phyloP scores from a whole-genome alignment of 1,140 invertebrate species.

The Oryctes rhinoceros region DNA sequence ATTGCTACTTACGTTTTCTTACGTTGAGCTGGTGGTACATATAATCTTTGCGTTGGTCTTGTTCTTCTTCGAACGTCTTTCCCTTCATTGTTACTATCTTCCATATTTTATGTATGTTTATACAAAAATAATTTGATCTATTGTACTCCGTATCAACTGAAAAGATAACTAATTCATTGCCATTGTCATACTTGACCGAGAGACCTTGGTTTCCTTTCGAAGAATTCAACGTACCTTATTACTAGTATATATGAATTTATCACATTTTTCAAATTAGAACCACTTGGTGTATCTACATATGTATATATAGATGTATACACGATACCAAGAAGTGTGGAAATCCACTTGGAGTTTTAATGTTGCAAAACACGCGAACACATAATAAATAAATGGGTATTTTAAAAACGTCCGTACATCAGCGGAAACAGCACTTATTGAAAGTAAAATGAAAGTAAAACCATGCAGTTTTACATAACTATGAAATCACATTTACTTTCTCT shows the following conservation, averaged over 20 bases:
- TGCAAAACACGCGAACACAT: conserved; percentile 4
- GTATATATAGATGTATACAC: neutral
- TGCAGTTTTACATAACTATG: conserved; percentile 43
- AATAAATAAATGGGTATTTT: conserved; percentile 25
- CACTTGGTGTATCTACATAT: neutral
- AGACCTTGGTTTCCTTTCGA: neutral
- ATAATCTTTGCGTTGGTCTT: conserved; percentile 42
- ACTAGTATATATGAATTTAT: neutral
- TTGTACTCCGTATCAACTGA: too few relatives aligned
- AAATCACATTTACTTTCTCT: conserved; percentile 44
- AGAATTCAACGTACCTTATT: neutral
- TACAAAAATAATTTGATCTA: neutral
- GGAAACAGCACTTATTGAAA: conserved; percentile 39
- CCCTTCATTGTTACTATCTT: neutral
- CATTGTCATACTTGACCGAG: too few relatives aligned
- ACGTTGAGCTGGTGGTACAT: conserved; percentile 57
- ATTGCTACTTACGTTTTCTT: conserved; percentile 26
- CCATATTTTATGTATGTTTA: neutral
- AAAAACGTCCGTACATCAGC: conserved; percentile 20
- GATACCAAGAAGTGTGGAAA: neutral
- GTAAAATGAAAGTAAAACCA: conserved; percentile 44
- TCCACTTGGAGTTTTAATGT: neutral
- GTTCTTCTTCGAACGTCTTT: conserved; percentile 18
- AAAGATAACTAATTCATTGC: too few relatives aligned
- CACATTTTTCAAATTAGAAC: neutral